Base-by-base conservation (phyloP, 2,888 invertebrate genomes). In the Apodemia duryi region DNA sequence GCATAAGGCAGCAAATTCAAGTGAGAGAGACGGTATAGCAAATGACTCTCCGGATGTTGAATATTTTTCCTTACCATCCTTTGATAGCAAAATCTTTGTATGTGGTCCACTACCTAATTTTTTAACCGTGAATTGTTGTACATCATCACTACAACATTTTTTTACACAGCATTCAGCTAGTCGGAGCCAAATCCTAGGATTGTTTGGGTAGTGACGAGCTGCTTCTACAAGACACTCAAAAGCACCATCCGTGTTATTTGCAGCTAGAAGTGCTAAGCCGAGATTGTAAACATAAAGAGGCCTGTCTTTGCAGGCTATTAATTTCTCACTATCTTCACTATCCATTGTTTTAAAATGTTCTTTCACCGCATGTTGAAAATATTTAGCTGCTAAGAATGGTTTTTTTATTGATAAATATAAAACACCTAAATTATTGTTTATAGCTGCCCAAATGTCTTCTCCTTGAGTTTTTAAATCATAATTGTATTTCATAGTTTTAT, bases 121-220 rank as follows among this genome's bases (percentile, higher is more conserved):
- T 69, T 88, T 89, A 1, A 91, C 86, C 5, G 85, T 83, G 54
- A 87, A 87, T 68, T 90, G 88, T 66, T 88, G 83, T 5, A 80
- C 78, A 79, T 93, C 92, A 73, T 94, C 93, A 70, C 89, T 88
- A 77, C 94, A 94, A 75, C 95, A 93, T 77, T 93, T 93, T 74
- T 93, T 94, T 61, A 98, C 96, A 82, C 98, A 98, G 79, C 98
- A 98, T 85, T 99, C 99, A 0, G 98, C 98, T 75, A 99, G 92
- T 74, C 98, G 93, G 66, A 98, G 90, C 98, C 99, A 99, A 54
- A 99, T 93, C 66, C 97, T 93, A 4, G 98, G 96, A 85, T 98
- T 98, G 74, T 95, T 95, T 69, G 97, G 97, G 77, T 96, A 97
- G 67, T 96, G 94, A 70, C 97, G 95, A 0, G 97, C 95, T 2